Evolutionary conservation across 2,113 vertebrate species (phyloP), one percentile per base, ranked within the genome.

Genomic region (Centropus unirufus): DNA sequence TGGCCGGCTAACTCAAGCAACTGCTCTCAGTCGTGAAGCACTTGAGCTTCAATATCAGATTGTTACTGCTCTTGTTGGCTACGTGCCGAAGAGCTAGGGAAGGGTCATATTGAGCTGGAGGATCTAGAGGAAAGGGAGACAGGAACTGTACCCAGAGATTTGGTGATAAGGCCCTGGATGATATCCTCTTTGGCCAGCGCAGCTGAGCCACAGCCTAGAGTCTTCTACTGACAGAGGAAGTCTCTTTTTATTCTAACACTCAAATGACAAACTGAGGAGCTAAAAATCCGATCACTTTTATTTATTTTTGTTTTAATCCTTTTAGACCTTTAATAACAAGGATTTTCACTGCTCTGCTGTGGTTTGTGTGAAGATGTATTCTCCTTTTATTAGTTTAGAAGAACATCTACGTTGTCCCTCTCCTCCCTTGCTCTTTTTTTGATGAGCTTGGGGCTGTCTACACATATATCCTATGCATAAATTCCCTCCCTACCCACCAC

Each of bases 1-100:
- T 0, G 1, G 8, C 14, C 75, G 58, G 21, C 10, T 58, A 13
- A 68, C 24, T 59, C 27, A 8, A 14, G 23, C 36, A 59, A 5
- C 62, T 58, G 17, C 40, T 85, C 55, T 77, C 1, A 0, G 12
- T 22, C 39, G 12, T 54, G 67, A 75, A 83, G 21, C 19, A 29
- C 0, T 0, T 29, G 58, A 66, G 19, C 16, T 73, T 64, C 54
- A 13, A 22, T 1, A 44, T 9, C 7, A 3, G 20, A 42, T 87
- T 72, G 32, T 47, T 34, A 13, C 15, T 23, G 20, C 11, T 55
- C 72, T 62, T 57, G 42, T 55, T 5, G 12, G 59, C 32, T 40
- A 8, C 26, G 2, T 8, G 34, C 21, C 58, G 34, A 26, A 63
- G 55, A 62, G 27, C 47, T 76, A 49, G 32, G 13, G 9, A 83